Base-by-base conservation (phyloP, 35 echinoderm and acorn worm genomes). In the Lytechinus pictus region DNA sequence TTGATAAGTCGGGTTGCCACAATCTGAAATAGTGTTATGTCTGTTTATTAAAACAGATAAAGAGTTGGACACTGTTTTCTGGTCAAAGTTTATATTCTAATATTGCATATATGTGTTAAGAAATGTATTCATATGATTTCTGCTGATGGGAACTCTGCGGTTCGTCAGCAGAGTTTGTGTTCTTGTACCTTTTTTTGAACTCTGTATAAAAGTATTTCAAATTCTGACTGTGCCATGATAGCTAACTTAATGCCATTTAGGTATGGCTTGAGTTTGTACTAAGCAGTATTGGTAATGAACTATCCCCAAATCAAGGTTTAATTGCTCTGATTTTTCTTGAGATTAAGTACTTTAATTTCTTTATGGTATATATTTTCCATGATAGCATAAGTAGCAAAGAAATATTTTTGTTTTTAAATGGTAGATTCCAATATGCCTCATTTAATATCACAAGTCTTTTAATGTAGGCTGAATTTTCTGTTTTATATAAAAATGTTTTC, bases 121-220 rank as follows among this genome's bases (percentile, higher is more conserved):
- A 24, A 79, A 79, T 79, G 66, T 79, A 79, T 79, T 79, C 66
- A 79, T 79, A 24, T 79, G 66, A 79, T 79, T 79, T 79, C 66
- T 79, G 66, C 66, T 79, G 19, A 44, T 79, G 6, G 66, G 66
- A 24, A 79, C 66, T n/a, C 3, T 71, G 12, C 16, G 0, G 16
- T 19, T 71, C 66, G 4, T 27, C 66, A n/a, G 66, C 66, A 79
- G 66, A 24, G 19, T 79, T 79, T 24, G 7, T 79, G n/a, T 79
- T 79, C 16, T 79, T 79, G 66, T 79, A 79, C 66, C 66, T 79
- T 79, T 44, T n/a, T 24, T 79, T 79, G 66, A 79, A 79, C 66
- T 58, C 56, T 79, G 66, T 79, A 79, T 79, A 24, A 79, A 79
- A 24, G 66, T 79, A 79, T 79, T 79, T 79, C 66, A 79, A 79